Percentiles rank a stretch among this genome's conserved stretches.
Conservation (phyloP, 2,113 vertebrate species). For the Toxotes jaculatrix region DNA sequence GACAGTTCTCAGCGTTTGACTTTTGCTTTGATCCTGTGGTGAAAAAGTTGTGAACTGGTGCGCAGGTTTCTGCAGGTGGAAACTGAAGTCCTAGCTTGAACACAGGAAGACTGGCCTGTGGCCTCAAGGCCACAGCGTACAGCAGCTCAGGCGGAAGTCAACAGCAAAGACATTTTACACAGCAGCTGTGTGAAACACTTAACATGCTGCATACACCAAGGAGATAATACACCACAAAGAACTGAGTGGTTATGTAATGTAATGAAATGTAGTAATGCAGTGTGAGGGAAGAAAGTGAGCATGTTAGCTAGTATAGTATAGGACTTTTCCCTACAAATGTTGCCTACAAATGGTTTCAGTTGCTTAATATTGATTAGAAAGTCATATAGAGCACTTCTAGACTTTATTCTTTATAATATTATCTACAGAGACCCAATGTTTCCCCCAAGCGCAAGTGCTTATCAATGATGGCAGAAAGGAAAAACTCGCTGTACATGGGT, state of each 20-base stretch:
- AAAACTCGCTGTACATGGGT: too few relatives aligned
- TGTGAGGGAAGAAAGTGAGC: too few relatives aligned
- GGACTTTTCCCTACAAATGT: too few relatives aligned
- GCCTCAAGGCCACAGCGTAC: background rate
- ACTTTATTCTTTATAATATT: too few relatives aligned
- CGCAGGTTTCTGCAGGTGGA: slow-evolving; percentile 46
- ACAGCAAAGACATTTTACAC: background rate
- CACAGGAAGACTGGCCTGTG: slow-evolving; percentile 41
- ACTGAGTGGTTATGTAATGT: background rate
- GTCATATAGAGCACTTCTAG: too few relatives aligned
- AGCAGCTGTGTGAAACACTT: background rate
- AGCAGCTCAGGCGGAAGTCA: background rate
- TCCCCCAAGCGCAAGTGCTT: too few relatives aligned
- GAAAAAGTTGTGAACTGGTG: background rate
- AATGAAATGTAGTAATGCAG: too few relatives aligned
- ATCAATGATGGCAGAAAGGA: too few relatives aligned
- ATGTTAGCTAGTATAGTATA: background rate
- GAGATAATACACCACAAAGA: background rate
- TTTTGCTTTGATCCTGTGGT: slow-evolving; percentile 24
- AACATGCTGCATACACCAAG: too few relatives aligned
- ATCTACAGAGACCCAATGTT: too few relatives aligned
- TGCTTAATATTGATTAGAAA: too few relatives aligned
- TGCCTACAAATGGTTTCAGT: too few relatives aligned
- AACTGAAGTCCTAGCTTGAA: slow-evolving; percentile 25
- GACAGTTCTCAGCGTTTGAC: background rate